Evolutionary conservation across 2,113 vertebrate species (phyloP), one percentile per base, ranked within the genome.

Genomic region (Sander lucioperca): DNA sequence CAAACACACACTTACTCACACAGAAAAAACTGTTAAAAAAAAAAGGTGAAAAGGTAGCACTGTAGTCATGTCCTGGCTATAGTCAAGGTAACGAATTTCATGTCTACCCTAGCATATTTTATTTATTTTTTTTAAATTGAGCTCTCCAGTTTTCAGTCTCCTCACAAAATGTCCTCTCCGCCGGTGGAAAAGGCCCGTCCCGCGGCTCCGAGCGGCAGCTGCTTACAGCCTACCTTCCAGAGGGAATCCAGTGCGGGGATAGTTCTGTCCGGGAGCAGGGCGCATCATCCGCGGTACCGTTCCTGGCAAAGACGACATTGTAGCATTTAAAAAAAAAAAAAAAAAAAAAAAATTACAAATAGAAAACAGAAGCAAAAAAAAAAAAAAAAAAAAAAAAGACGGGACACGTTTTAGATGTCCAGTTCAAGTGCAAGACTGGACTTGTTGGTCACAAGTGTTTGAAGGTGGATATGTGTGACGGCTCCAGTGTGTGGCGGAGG

Each of bases 201-300:
- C 33, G 33, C 33, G 33, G 33, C 33, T 33, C 10, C 39, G 39
- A 9, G 39, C 39, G 39, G 39, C 39, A 11, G 9, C 39, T 43
- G 39, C 39, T 43, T 11, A 10, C 39, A 43, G 39, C 97, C 88
- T 96, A 99, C 98, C 98, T 98, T 99, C 98, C 94, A 99, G 74
- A 0, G 97, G 98, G 75, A 98, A 98, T 30, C 97, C 97, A 0
- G 96, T 96, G 79, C 97, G 96, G 0, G 96, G 96, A n/a, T 98
- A 98, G 91, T 96, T 98, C 94, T 98, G 97, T 86, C 97, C 97
- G 69, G 97, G 96, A 47, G 95, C 95, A 30, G 97, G 96, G 83
- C 97, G 96, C 97, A 99, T 97, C 97, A 98, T 98, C 86, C 97
- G 94, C 45, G 97, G 97, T 2, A 97, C 96, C 0, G 96, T 93